These are phyloP conservation scores for Pseudomyrmex cubaensis DNA, from an alignment of 1,140 invertebrate genomes.

Conservation along the genomic window DNA sequence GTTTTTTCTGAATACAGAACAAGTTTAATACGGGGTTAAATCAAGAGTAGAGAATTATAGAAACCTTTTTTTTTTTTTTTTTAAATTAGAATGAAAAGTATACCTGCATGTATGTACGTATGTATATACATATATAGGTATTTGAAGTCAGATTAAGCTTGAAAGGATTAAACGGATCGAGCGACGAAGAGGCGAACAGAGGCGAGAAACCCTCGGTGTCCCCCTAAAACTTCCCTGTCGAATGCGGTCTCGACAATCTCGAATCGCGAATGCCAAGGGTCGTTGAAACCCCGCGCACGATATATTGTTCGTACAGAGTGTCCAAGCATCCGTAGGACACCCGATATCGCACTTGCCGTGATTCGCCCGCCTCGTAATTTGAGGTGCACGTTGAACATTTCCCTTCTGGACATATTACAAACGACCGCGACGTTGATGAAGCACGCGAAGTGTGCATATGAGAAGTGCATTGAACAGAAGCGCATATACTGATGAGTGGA, in stretches of 20 bases:
- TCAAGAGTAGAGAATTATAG: too few relatives aligned
- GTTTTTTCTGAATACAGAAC: too few relatives aligned
- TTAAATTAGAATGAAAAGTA: too few relatives aligned
- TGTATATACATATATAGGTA: not conserved
- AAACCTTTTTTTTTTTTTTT: too few relatives aligned
- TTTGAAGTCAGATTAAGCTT: slow-evolving; percentile 3
- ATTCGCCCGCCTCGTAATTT: slow-evolving; percentile 71
- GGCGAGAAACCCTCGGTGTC: not conserved
- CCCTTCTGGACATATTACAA: slow-evolving; percentile 16
- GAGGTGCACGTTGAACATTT: slow-evolving; percentile 40
- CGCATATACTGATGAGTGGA: not conserved
- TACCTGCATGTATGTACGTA: too few relatives aligned
- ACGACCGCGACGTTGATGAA: slow-evolving; percentile 5
- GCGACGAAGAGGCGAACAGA: not conserved
- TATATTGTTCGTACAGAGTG: slow-evolving; percentile 27
- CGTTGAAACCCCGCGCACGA: slow-evolving; percentile 36
- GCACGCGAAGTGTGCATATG: not conserved
- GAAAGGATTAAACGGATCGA: slow-evolving; percentile 9
- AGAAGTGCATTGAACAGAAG: slow-evolving; percentile 4
- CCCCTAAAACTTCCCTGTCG: slow-evolving; percentile 8
- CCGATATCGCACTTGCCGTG: slow-evolving; percentile 77
- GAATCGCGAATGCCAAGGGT: slow-evolving; percentile 2
- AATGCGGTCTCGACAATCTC: slow-evolving; percentile 42
- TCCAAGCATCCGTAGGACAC: slow-evolving; percentile 66
- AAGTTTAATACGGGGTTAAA: too few relatives aligned